These are phyloP conservation scores for Campoplex capitator DNA, from an alignment of 2,888 invertebrate species.

Conservation along the genomic window DNA sequence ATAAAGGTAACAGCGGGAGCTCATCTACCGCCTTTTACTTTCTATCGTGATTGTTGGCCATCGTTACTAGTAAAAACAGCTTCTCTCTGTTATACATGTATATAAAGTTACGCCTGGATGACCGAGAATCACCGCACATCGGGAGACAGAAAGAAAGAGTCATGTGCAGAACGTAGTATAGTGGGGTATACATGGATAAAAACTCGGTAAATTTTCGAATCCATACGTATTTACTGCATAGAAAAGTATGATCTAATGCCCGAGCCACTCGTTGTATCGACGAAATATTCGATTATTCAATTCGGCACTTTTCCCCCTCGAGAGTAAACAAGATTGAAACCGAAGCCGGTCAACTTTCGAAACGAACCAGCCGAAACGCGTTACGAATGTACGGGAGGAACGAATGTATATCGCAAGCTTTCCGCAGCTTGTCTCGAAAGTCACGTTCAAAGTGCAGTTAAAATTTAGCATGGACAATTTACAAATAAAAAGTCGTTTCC, in stretches of 20 bases:
- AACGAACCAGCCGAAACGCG: constrained; percentile 36
- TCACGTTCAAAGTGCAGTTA: not conserved
- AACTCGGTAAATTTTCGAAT: constrained; percentile 8
- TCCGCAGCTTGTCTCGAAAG: not conserved
- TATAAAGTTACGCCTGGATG: constrained; percentile 31
- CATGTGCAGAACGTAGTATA: not conserved
- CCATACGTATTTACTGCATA: not conserved
- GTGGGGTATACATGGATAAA: not conserved
- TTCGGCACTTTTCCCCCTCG: not conserved
- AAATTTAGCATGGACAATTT: not conserved
- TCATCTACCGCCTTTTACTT: constrained; percentile 50
- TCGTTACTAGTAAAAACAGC: constrained; percentile 10
- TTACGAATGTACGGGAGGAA: constrained; percentile 5
- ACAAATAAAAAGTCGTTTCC: not conserved
- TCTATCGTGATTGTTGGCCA: constrained; percentile 54
- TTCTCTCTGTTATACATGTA: not conserved
- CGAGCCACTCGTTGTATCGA: constrained; percentile 4
- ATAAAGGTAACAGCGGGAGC: constrained; percentile 28
- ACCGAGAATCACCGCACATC: constrained; percentile 24
- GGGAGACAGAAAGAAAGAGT: constrained; percentile 23
- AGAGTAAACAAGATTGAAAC: constrained; percentile 16
- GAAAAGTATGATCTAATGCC: not conserved
- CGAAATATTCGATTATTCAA: constrained; percentile 33
- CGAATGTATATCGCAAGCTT: not conserved
- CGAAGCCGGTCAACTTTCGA: constrained; percentile 40